Percentiles rank a stretch among this genome's conserved stretches.
phyloP scores from a whole-genome alignment of 2,113 vertebrate species.

The Gymnorhina tibicen region DNA sequence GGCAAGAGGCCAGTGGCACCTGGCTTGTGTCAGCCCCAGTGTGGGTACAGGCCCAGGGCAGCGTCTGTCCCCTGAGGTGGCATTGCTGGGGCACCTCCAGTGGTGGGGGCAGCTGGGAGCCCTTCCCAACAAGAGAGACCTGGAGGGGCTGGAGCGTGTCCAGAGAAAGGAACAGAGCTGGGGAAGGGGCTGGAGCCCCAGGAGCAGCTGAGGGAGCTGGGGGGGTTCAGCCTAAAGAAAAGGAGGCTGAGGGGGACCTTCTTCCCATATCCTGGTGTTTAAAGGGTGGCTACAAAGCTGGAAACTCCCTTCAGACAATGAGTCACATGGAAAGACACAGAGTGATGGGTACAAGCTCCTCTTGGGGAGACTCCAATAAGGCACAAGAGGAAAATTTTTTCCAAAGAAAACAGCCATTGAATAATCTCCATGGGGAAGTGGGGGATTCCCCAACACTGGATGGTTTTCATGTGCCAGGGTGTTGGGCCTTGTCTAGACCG shows the following conservation, averaged over 20 bases:
- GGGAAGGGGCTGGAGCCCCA: background rate
- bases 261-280: background rate
- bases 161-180: background rate
- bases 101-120: background rate
- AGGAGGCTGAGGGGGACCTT: background rate
- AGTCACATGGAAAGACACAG: background rate
- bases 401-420: background rate
- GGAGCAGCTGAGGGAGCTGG: background rate
- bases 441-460: background rate
- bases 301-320: background rate
- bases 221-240: background rate
- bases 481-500: fast-evolving
- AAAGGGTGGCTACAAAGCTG: background rate
- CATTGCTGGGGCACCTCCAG: background rate
- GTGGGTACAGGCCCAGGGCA: background rate
- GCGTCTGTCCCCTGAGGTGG: background rate
- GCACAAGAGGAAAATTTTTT: background rate
- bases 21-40: background rate
- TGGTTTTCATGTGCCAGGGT: no score
- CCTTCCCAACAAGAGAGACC: background rate
- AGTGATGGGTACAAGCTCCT: background rate
- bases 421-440: background rate
- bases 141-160: background rate
- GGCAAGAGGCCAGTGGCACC: background rate
- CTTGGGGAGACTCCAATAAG: background rate